phyloP scores from a whole-genome alignment of 1,140 invertebrate genomes.

The Vanessa tameamea region DNA sequence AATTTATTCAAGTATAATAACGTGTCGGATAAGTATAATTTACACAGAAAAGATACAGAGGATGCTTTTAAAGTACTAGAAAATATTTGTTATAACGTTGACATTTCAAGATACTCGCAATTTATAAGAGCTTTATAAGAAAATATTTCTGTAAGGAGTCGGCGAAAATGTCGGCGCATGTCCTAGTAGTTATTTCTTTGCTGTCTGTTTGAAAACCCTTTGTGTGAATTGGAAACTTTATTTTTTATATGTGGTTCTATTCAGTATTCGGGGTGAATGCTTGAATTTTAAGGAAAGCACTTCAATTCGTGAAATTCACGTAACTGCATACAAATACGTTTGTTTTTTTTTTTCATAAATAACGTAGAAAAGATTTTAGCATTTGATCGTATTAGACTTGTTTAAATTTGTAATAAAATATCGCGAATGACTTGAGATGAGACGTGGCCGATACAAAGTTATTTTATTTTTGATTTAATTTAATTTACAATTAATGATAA shows the following conservation, averaged over 20 bases:
- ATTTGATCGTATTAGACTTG: not conserved
- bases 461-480: too few species aligned
- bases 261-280: slow-evolving; percentile 6
- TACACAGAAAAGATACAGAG: not conserved
- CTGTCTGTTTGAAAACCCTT: slow-evolving; percentile 3
- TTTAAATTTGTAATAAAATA: not conserved
- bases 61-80: not conserved
- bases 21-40: too few species aligned
- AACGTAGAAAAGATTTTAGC: not conserved
- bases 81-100: slow-evolving; percentile 6
- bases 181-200: slow-evolving; percentile 10
- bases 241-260: slow-evolving; percentile 12
- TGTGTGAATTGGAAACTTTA: slow-evolving; percentile 8
- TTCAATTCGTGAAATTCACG: slow-evolving; percentile 7
- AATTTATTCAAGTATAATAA: too few species aligned
- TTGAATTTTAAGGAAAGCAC: slow-evolving; percentile 13
- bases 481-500: too few species aligned
- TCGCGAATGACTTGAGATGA: too few species aligned
- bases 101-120: not conserved
- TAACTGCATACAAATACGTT: not conserved
- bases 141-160: slow-evolving; percentile 12
- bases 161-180: not conserved
- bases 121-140: slow-evolving; percentile 3
- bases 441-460: too few species aligned
- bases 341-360: not conserved